A percentile compares a stretch with the other conserved stretches of the same genome.
These are phyloP conservation scores for Elanoides forficatus DNA, from an alignment of 2,113 vertebrate species.

Conservation along the genomic window DNA sequence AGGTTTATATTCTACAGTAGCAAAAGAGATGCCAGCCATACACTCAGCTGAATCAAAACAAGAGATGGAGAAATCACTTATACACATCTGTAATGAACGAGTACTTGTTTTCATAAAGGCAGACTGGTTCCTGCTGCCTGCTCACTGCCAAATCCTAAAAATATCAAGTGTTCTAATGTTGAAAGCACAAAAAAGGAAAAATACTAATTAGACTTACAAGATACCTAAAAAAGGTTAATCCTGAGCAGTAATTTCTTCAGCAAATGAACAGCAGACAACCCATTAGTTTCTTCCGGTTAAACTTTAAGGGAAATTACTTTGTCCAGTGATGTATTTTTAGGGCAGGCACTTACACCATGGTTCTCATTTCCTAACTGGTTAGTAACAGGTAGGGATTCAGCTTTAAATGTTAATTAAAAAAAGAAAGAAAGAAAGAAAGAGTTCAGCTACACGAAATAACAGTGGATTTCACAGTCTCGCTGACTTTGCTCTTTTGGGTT, in stretches of 20 bases:
- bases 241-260: background rate
- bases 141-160: background rate
- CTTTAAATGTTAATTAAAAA: background rate
- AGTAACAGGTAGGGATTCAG: background rate
- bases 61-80: background rate
- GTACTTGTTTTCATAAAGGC: background rate
- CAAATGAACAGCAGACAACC: background rate
- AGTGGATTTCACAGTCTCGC: background rate
- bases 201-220: background rate
- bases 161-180: background rate
- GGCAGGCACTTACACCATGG: background rate
- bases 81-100: background rate
- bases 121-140: background rate
- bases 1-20: background rate
- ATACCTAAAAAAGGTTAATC: background rate
- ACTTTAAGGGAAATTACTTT: background rate
- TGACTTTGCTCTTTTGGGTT: background rate
- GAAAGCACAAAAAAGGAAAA: background rate
- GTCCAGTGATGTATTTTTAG: background rate
- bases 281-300: background rate
- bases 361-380: background rate
- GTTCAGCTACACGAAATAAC: background rate
- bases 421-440: too few relatives aligned
- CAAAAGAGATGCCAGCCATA: background rate
- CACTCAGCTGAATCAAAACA: background rate